Percentiles rank a stretch among this genome's conserved stretches.
Evolutionary conservation across 2,888 invertebrate species (phyloP).

Genomic region (Pachydiplax longipennis): DNA sequence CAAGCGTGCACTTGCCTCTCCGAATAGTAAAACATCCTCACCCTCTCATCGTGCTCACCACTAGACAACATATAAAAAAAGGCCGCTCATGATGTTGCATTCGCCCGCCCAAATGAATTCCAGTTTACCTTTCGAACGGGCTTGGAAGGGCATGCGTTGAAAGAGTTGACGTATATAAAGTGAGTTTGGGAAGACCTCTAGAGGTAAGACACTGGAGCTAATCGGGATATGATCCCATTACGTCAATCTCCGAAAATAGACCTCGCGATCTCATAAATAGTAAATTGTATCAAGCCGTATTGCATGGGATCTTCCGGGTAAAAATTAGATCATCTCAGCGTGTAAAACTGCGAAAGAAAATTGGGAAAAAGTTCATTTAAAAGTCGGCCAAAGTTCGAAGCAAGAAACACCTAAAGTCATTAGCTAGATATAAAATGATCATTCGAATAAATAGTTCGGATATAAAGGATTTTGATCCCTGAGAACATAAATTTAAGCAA

Average conservation of each 20-base stretch:
- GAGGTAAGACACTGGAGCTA: not conserved
- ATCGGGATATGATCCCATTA: not conserved
- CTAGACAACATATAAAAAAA: not conserved
- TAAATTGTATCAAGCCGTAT: not conserved
- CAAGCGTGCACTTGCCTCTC: not conserved
- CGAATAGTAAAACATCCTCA: not conserved
- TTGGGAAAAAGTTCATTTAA: too few relatives aligned
- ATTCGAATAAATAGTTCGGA: too few relatives aligned
- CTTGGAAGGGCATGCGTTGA: too few relatives aligned
- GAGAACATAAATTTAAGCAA: too few relatives aligned
- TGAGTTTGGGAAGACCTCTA: not conserved
- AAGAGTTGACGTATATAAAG: not conserved
- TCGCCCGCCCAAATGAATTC: not conserved
- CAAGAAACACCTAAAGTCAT: too few relatives aligned
- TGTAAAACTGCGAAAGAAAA: too few relatives aligned
- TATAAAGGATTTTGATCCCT: too few relatives aligned
- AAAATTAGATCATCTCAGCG: too few relatives aligned
- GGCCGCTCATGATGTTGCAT: not conserved
- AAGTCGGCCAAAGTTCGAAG: too few relatives aligned
- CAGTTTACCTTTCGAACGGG: not conserved
- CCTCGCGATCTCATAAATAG: not conserved
- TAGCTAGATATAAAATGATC: too few relatives aligned
- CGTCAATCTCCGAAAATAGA: not conserved
- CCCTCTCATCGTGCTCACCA: not conserved
- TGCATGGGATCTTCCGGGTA: not conserved